Percentiles rank a stretch among this genome's conserved stretches.
phyloP scores from a whole-genome alignment of 2,113 vertebrate genomes.

The Ploceus nigricollis region DNA sequence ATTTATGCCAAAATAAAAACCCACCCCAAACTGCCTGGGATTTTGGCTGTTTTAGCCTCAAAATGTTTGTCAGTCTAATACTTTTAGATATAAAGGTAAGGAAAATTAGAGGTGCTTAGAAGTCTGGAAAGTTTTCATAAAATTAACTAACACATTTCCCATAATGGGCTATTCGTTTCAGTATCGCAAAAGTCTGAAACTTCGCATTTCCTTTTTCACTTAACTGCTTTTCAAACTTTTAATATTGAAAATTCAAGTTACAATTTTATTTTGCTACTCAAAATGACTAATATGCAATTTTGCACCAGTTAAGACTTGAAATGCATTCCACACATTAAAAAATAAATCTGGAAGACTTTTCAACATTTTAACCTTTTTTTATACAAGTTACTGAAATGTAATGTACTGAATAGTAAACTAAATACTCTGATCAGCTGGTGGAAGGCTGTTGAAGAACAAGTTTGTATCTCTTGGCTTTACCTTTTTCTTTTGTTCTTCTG shows the following conservation, averaged over 20 bases:
- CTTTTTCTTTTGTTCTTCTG: conserved; percentile 99
- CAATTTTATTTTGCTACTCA: not conserved
- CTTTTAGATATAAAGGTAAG: not conserved
- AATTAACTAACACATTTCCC: not conserved
- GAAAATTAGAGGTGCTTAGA: not conserved
- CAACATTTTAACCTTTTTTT: not conserved
- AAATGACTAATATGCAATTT: not conserved
- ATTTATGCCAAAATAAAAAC: not conserved
- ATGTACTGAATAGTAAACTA: not conserved
- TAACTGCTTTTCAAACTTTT: not conserved
- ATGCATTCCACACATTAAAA: not conserved
- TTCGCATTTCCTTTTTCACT: not conserved
- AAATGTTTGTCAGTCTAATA: not conserved
- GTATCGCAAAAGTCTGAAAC: not conserved
- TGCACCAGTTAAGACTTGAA: not conserved
- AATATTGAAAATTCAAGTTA: not conserved
- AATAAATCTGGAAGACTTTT: not conserved
- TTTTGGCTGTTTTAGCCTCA: not conserved
- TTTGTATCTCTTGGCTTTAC: conserved; percentile 50
- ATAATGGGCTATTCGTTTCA: not conserved
- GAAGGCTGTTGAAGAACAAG: not conserved
- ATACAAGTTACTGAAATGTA: not conserved
- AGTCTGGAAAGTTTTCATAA: not conserved
- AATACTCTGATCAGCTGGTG: not conserved
- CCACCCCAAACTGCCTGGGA: rapidly evolving